These are phyloP conservation scores for Syngnathus typhle DNA, from an alignment of 2,113 vertebrate species.

Conservation along the genomic window DNA sequence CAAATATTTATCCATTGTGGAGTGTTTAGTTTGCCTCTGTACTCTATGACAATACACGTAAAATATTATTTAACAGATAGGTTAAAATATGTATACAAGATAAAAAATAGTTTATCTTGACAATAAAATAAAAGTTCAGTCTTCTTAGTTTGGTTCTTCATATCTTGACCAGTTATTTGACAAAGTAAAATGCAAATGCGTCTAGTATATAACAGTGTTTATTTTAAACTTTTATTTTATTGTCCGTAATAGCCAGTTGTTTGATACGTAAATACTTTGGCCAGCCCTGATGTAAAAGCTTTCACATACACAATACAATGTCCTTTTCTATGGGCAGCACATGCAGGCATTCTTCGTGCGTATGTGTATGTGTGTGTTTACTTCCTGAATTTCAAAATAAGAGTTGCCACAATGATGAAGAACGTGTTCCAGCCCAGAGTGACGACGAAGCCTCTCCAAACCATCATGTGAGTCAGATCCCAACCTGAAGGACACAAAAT, in stretches of 20 bases:
- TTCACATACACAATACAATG: background rate
- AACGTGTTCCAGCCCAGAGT: slow-evolving; percentile 75
- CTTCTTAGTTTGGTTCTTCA: background rate
- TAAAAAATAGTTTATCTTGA: background rate
- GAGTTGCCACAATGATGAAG: slow-evolving; percentile 72
- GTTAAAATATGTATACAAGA: background rate
- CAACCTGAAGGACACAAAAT: slow-evolving; percentile 58
- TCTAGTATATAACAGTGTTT: background rate
- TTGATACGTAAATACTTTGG: background rate
- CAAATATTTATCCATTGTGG: background rate
- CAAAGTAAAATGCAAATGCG: background rate
- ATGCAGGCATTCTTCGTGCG: slow-evolving; percentile 6
- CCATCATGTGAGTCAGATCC: slow-evolving; percentile 70
- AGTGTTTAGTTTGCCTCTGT: background rate
- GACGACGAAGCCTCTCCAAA: slow-evolving; percentile 73
- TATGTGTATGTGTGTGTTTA: slow-evolving; percentile 43
- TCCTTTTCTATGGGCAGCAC: slow-evolving; percentile 14
- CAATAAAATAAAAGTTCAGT: background rate
- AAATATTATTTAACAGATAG: background rate
- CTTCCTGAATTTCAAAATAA: slow-evolving; percentile 73
- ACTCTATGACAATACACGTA: background rate
- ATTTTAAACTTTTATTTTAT: background rate
- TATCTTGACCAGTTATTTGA: background rate
- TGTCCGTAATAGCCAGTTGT: background rate
- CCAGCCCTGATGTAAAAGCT: background rate